Conservation (phyloP, 2,113 vertebrate species). For the Tylochromis polylepis region DNA sequence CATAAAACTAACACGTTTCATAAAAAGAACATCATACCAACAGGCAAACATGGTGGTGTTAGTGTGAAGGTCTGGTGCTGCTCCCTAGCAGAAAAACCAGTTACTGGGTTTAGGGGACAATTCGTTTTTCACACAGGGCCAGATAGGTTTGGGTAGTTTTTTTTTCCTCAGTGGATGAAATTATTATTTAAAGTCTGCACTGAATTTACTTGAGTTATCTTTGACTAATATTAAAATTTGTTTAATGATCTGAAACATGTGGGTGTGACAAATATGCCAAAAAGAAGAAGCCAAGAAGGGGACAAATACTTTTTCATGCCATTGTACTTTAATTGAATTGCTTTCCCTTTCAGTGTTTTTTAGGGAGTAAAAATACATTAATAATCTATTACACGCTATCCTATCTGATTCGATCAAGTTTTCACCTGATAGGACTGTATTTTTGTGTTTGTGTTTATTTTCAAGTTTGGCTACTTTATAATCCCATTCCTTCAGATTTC, state of each 20-base stretch:
- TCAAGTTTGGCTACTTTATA: too few species aligned
- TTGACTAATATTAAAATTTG: neutral
- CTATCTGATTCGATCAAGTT: too few species aligned
- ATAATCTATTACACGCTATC: too few species aligned
- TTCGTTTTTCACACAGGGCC: neutral
- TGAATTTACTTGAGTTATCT: neutral
- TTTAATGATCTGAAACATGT: neutral
- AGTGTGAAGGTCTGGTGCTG: neutral
- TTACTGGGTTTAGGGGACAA: accelerated
- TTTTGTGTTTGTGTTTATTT: too few species aligned
- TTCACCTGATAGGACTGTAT: too few species aligned
- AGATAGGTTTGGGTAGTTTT: neutral
- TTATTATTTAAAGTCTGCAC: neutral
- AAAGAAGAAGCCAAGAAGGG: neutral
- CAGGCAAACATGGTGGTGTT: neutral
- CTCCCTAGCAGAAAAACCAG: neutral
- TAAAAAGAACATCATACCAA: neutral
- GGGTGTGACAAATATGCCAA: neutral
- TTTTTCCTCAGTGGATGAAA: neutral
- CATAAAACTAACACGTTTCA: neutral
- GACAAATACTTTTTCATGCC: neutral
- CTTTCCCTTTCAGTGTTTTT: neutral
- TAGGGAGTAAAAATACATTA: neutral
- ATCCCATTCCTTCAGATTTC: too few species aligned
- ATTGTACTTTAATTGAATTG: neutral